Evolutionary conservation across 2,888 invertebrate genomes (phyloP), one percentile per base, ranked within the genome.

Genomic region (Scaptomyza parva): DNA sequence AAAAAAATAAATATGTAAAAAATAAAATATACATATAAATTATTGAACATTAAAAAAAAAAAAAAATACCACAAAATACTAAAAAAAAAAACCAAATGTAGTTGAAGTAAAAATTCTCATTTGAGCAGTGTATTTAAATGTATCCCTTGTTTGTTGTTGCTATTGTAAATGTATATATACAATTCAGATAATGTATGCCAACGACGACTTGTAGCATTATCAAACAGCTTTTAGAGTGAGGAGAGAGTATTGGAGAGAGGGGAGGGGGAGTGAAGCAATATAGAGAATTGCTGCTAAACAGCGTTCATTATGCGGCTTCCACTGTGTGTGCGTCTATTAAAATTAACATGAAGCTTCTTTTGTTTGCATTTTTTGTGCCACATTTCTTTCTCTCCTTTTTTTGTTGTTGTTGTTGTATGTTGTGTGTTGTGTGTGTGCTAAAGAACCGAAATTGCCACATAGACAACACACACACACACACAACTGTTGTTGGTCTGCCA

Each of bases 371-470:
- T 40, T 26, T 22, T 14, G 6, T 28, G 28, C 9, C 9, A 9
- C 28, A 9, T 9, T 9, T 28, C 28, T 28, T 50, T 33, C 35
- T n/a, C 18, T 30, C 4, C 20, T 22, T 5, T 39, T 24, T 8
- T 12, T 33, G 17, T 51, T 18, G 11, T 61, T 39, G 5, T 51
- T 14, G 18, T 39, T 35, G 48, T 26, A 14, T 33, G 1, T 53
- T 52, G 30, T 45, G 43, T 51, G 60, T 65, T 63, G 70, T 76
- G 78, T 52, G 30, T 45, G 43, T 51, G 60, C 67, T 63, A 72
- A 78, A 81, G 78, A 82, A 76, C 76, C 74, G 37, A 84, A 85
- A 76, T 73, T 64, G 74, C 78, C 69, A 62, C 53, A 70, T n/a
- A n/a, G n/a, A n/a, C n/a, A 45, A 59, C 40, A 61, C 9, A 47